phyloP scores from a whole-genome alignment of 2,113 vertebrate species.

The Lonchura striata region DNA sequence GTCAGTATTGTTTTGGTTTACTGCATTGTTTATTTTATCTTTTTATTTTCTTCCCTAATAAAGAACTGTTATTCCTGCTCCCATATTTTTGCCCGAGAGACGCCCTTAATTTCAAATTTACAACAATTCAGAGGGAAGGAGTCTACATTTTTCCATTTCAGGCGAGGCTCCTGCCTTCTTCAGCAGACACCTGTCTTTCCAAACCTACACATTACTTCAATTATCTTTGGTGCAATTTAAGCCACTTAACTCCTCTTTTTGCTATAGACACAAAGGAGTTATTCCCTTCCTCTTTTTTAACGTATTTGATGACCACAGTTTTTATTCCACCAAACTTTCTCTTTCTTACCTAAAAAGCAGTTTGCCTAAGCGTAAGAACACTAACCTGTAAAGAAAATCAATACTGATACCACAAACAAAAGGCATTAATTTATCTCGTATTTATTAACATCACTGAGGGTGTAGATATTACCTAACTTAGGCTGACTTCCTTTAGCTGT shows the following conservation, averaged over 20 bases:
- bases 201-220: neutral
- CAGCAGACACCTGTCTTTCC: too few relatives aligned
- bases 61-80: too few relatives aligned
- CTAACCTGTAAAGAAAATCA: neutral
- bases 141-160: too few relatives aligned
- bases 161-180: too few relatives aligned
- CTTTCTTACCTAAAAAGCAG: neutral
- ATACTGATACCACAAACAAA: neutral
- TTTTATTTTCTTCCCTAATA: too few relatives aligned
- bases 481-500: neutral
- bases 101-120: too few relatives aligned
- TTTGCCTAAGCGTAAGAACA: neutral
- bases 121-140: too few relatives aligned
- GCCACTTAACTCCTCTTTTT: neutral
- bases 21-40: too few relatives aligned
- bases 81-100: too few relatives aligned
- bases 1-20: too few relatives aligned
- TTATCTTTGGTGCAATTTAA: neutral
- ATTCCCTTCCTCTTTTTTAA: neutral
- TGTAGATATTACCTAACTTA: neutral
- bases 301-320: fast-evolving
- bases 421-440: neutral
- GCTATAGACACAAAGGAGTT: neutral
- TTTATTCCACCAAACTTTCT: neutral
- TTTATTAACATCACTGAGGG: neutral